Evolutionary conservation across 2,113 vertebrate genomes (phyloP), one percentile per base, ranked within the genome.

Genomic region (Silurus glanis): DNA sequence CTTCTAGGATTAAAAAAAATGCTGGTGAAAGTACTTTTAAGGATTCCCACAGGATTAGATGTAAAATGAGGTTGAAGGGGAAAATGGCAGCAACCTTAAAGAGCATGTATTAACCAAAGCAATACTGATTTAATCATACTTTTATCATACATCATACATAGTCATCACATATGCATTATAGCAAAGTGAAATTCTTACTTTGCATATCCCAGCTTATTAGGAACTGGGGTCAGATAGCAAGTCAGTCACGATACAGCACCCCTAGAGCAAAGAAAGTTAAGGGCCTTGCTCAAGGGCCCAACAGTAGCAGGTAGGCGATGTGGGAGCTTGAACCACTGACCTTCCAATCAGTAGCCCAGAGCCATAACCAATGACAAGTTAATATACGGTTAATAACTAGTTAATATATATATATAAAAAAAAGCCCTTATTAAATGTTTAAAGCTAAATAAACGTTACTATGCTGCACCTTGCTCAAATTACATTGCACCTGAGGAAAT

Each of bases 401-500:
- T 9, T 17, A 45, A 71, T 71, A 45, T 45, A 17, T 37, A 71
- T 71, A 45, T 45, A 17, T 37, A 71, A 2, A 45, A 47, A 7
- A 55, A 12, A 79, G 23, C n/a, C 16, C 16, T 28, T 12, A 28
- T 45, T 80, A 80, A 56, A 9, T 61, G 45, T 47, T 17, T 45
- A 2, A 28, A 59, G 56, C 23, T 8, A 45, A 80, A 59, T 45
- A 51, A 37, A 58, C 25, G 37, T 10, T 5, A 5, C 25, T 53
- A n/a, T 13, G 66, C 37, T 66, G 8, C 49, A 82, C 92, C 92
- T 89, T 92, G 91, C 87, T 90, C 85, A 78, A 80, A 85, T 69
- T 74, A 47, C 25, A 81, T 89, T 83, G 74, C 84, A 47, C 28
- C 66, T 23, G 10, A 58, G 49, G 6, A 47, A 53, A 67, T 23